Percentiles rank a stretch among this genome's conserved stretches.
Conservation (phyloP, 1,140 invertebrate species). For the Teleogryllus occipitalis region DNA sequence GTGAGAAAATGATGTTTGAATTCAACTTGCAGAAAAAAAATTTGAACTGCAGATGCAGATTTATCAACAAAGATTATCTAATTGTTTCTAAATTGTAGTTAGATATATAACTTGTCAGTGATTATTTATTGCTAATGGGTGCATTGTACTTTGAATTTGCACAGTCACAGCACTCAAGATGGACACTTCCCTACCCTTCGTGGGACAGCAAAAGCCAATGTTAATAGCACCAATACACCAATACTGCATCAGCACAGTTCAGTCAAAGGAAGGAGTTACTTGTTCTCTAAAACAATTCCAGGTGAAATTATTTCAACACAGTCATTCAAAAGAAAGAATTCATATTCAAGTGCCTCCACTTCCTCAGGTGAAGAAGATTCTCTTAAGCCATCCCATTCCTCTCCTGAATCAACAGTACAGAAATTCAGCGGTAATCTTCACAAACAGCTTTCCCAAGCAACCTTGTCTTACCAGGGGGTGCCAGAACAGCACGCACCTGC, state of each 20-base stretch:
- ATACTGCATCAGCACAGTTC: background rate
- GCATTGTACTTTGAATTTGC: background rate
- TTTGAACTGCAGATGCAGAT: too few species aligned
- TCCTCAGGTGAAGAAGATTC: too few species aligned
- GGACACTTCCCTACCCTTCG: background rate
- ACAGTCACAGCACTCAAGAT: background rate
- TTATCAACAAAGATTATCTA: too few species aligned
- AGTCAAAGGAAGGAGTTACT: background rate
- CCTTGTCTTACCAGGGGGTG: background rate
- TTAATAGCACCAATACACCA: background rate
- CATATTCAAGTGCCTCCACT: too few species aligned
- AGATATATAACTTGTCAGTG: background rate
- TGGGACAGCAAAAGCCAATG: background rate
- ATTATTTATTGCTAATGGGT: background rate
- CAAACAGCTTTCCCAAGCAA: background rate
- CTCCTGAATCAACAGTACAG: background rate
- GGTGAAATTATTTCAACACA: background rate
- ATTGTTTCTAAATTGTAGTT: too few species aligned
- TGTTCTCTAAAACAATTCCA: background rate
- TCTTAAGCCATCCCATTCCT: background rate
- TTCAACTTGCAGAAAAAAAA: background rate
- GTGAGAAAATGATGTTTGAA: background rate
- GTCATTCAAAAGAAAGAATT: background rate
- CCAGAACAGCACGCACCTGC: background rate
- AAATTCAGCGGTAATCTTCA: background rate